Evolutionary conservation across 2,888 invertebrate genomes (phyloP), one percentile per base, ranked within the genome.

Genomic region (Melangyna quadrimaculata): DNA sequence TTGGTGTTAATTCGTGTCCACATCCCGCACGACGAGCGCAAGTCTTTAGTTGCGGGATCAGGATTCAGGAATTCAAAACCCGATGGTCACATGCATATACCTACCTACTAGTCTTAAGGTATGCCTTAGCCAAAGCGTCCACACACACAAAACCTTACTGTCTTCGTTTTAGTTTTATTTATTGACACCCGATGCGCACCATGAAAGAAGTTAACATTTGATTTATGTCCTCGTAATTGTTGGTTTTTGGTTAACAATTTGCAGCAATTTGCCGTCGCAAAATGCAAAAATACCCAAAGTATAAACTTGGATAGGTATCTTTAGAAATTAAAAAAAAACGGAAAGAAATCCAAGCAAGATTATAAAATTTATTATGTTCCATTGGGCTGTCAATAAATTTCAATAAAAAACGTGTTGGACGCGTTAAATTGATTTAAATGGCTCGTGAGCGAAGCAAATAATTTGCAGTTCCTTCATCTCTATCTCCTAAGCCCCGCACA

Each of bases 401-500:
- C 77, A 77, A 86, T 86, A 86, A 81, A 86, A 86, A 86, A 87
- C 87, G 78, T 83, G 82, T 90, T 89, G 90, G 90, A 91, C 91
- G 91, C 91, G 91, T 91, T 92, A 91, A 91, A 91, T 91, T 91
- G 91, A 91, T 91, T 91, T 91, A 91, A 91, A 91, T 92, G 92
- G 91, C 91, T 91, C 92, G 91, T 91, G 91, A 91, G 91, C 91
- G 91, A 91, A 92, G 91, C 89, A 90, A 91, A 91, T 91, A 92
- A 91, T 91, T 92, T 91, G 89, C 90, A 91, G 65, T 45, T 45
- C 45, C 19, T 63, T 29, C 17, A n/a, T n/a, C 19, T 17, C 29
- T 59, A 19, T 37, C 32, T 17, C 9, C 59, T 45, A 40, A 2
- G 29, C 37, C 29, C 6, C n/a, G n/a, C n/a, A n/a, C n/a, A n/a